Percentiles rank a stretch among this genome's conserved stretches.
phyloP scores from a whole-genome alignment of 2,888 invertebrate genomes.

The Macrophya alboannulata region DNA sequence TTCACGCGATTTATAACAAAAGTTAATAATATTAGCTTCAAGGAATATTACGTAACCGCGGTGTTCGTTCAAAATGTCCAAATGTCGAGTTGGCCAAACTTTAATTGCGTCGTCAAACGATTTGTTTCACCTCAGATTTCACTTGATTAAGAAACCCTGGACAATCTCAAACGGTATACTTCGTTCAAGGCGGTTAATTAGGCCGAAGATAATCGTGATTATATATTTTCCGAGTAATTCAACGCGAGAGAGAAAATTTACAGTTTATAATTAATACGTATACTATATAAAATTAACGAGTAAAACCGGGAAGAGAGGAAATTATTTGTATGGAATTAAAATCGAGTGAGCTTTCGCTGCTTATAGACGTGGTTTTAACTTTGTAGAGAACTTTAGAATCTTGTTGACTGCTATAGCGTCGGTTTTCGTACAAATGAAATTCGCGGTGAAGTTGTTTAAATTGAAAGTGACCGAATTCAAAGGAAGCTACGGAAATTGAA shows the following conservation, averaged over 20 bases:
- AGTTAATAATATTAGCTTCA: neutral
- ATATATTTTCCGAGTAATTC: constrained; percentile 33
- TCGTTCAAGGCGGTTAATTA: constrained; percentile 22
- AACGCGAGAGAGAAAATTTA: neutral
- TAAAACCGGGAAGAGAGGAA: neutral
- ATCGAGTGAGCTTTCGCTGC: neutral
- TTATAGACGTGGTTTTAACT: neutral
- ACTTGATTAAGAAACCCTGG: constrained; percentile 36
- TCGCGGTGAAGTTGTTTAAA: neutral
- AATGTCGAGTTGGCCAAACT: constrained; percentile 27
- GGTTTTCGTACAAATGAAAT: constrained; percentile 9
- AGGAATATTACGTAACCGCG: neutral
- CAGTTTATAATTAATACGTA: neutral
- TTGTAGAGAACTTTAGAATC: neutral
- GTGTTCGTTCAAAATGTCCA: neutral
- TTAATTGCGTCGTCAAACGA: neutral
- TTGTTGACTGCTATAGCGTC: neutral
- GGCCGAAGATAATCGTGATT: neutral
- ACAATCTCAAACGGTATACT: neutral
- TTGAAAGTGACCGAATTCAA: constrained; percentile 38
- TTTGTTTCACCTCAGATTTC: constrained; percentile 46
- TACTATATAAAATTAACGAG: neutral
- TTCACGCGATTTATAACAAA: neutral
- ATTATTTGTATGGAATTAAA: constrained; percentile 24
- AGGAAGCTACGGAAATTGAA: constrained; percentile 36